Evolutionary conservation across 2,113 vertebrate genomes (phyloP), one percentile per base, ranked within the genome.

Genomic region (Trinectes maculatus): DNA sequence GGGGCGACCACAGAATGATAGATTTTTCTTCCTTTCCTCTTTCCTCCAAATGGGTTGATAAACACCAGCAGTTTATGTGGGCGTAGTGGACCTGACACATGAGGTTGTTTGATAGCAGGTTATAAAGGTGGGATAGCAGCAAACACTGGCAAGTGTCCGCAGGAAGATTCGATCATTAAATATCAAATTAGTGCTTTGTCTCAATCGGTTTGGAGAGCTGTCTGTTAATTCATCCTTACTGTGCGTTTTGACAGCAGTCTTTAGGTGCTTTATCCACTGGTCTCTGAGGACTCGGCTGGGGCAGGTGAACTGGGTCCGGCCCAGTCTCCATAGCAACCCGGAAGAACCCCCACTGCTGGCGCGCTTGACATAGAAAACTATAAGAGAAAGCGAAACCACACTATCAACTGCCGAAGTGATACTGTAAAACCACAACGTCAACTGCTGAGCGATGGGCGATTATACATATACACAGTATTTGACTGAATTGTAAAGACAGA

Each of bases 11-110:
- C 62, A 15, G 84, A 89, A 51, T 89, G 90, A 60, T 91, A 95
- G 81, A 94, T 92, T 66, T 91, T 40, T 46, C 85, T 80, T 3
- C 89, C 94, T 77, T 75, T 90, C 59, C 86, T 86, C 67, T 92
- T 92, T 11, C 94, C 94, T 48, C 94, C 94, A 52, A 74, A 92
- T 0, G 94, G 94, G 71, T 95, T 95, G 64, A 95, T 93, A 58
- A 95, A 95, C 39, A 94, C 92, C 76, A 95, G 66, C 55, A 95
- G 82, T 68, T 71, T 91, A 52, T 79, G 87, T 7, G 94, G 94
- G 8, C 93, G 90, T 22, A 82, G 57, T 0, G 88, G 89, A 51
- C 85, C 89, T 91, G 58, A 39, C 66, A 59, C 8, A 25, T 2
- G 24, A 2, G n/a, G n/a, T n/a, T n/a, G 31, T 58, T 53, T 29